A percentile compares a stretch with the other conserved stretches of the same genome.
These are phyloP conservation scores for Acropora tenuis DNA, from an alignment of 64 coral and sea anemone species.

Conservation along the genomic window DNA sequence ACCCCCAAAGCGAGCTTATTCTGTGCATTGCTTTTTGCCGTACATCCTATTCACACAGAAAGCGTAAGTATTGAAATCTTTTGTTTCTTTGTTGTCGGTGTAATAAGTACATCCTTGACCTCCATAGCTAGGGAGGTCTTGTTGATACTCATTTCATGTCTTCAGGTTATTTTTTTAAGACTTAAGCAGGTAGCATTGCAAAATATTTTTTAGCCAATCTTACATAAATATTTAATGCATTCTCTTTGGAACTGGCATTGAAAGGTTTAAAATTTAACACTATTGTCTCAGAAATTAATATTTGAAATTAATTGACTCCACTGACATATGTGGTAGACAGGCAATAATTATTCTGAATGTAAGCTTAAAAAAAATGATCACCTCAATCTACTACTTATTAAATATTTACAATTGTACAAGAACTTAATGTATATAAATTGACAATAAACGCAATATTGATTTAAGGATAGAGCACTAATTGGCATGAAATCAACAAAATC, in stretches of 20 bases:
- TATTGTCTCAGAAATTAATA: background rate
- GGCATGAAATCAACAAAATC: too few relatives aligned
- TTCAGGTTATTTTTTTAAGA: background rate
- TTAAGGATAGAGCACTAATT: too few relatives aligned
- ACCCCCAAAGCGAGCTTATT: constrained; percentile 73
- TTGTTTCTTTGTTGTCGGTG: background rate
- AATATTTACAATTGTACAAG: too few relatives aligned
- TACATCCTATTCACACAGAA: constrained; percentile 90
- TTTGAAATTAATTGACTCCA: too few relatives aligned
- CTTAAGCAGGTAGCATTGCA: background rate
- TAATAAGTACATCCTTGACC: constrained; percentile 5
- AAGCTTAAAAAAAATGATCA: too few relatives aligned
- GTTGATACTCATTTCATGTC: constrained; percentile 3
- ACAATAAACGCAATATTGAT: too few relatives aligned
- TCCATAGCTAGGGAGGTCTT: background rate
- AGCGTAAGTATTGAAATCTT: constrained; percentile 66
- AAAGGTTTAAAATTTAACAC: background rate
- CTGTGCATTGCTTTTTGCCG: constrained; percentile 72
- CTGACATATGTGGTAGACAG: too few relatives aligned
- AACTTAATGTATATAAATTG: too few relatives aligned
- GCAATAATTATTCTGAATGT: too few relatives aligned
- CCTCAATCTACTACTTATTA: too few relatives aligned
- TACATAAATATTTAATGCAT: constrained; percentile 13
- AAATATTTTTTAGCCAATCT: constrained; percentile 4
- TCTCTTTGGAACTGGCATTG: background rate